Conservation (phyloP, 2,888 invertebrate genomes). For the Nomada flava region DNA sequence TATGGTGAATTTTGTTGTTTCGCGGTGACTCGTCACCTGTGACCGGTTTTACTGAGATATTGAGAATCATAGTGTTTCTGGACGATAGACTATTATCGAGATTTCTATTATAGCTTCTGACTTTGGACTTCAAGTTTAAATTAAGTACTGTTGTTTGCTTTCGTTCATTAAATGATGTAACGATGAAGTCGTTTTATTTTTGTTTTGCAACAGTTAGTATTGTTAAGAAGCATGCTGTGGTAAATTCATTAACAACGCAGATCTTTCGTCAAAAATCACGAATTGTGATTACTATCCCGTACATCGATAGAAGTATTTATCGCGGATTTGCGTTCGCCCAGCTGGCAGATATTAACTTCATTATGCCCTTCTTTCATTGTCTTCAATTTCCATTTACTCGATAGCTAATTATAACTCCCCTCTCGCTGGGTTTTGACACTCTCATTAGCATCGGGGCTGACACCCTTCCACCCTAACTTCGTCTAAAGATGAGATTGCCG, state of each 20-base stretch:
- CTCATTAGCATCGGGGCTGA: conserved; percentile 65
- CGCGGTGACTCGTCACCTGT: neutral
- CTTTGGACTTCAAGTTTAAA: too few species aligned
- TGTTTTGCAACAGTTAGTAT: too few species aligned
- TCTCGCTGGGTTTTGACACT: conserved; percentile 70
- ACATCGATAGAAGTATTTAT: conserved; percentile 16
- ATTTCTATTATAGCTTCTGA: too few species aligned
- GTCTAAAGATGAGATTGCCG: conserved; percentile 30
- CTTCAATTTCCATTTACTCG: conserved; percentile 58
- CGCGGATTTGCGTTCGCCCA: conserved; percentile 13
- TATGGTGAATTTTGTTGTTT: conserved; percentile 15
- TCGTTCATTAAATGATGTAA: too few species aligned
- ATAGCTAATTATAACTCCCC: conserved; percentile 67
- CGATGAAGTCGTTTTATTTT: too few species aligned
- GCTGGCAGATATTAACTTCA: conserved; percentile 33
- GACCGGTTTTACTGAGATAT: too few species aligned
- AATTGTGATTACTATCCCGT: neutral
- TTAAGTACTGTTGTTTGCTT: too few species aligned
- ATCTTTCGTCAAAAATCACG: neutral
- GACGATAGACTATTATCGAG: too few species aligned
- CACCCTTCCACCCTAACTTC: conserved; percentile 29
- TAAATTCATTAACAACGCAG: conserved; percentile 1
- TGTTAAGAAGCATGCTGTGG: too few species aligned
- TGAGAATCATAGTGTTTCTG: too few species aligned
- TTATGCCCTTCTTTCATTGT: conserved; percentile 41